phyloP scores from a whole-genome alignment of 2,113 vertebrate genomes.

The Myotis lucifugus region DNA sequence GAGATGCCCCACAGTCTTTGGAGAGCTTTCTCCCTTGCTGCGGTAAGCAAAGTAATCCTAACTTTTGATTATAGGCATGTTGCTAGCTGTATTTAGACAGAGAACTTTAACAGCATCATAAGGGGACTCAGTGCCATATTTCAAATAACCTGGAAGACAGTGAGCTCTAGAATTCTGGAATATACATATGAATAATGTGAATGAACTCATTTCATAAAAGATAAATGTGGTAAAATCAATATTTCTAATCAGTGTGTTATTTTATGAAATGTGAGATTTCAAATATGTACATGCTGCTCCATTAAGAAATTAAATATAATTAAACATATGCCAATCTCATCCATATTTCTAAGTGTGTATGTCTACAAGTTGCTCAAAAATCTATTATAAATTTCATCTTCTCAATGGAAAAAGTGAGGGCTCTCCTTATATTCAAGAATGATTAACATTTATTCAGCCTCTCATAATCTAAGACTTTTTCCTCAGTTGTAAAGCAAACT shows the following conservation, averaged over 20 bases:
- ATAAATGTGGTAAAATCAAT: not conserved
- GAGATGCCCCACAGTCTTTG: not conserved
- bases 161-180: not conserved
- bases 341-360: slow-evolving; percentile 25
- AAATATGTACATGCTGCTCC: not conserved
- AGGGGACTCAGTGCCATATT: not conserved
- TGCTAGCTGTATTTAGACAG: not conserved
- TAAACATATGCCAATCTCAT: slow-evolving; percentile 34
- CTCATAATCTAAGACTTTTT: not conserved
- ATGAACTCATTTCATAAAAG: slow-evolving; percentile 8
- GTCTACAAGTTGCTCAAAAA: slow-evolving; percentile 18
- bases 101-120: not conserved
- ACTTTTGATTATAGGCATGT: not conserved
- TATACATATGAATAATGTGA: not conserved
- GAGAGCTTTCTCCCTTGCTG: not conserved
- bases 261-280: slow-evolving; percentile 26
- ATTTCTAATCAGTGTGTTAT: slow-evolving; percentile 17
- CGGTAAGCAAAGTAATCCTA: not conserved
- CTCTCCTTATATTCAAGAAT: not conserved
- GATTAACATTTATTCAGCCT: not conserved
- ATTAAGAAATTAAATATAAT: slow-evolving; percentile 55
- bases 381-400: slow-evolving; percentile 17
- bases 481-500: not conserved
- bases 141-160: not conserved
- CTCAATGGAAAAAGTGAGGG: not conserved